A percentile compares a stretch with the other conserved stretches of the same genome.
These are phyloP conservation scores for Nyctibius bracteatus DNA, from an alignment of 2,113 vertebrate genomes.

Conservation along the genomic window DNA sequence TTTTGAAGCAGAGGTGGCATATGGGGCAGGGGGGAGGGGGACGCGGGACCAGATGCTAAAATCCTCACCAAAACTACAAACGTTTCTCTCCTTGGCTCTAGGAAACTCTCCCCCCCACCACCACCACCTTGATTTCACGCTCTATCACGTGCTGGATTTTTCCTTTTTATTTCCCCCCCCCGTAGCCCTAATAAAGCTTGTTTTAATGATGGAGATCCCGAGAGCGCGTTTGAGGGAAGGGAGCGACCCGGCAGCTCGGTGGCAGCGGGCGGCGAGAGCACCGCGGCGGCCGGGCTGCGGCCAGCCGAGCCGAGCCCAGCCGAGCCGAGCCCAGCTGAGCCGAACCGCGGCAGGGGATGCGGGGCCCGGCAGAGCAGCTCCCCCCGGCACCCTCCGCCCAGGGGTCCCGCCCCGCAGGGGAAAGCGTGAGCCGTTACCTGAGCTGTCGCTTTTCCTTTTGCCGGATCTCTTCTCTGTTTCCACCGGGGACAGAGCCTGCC, in stretches of 20 bases:
- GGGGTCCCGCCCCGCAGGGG: background rate
- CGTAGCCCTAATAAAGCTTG: background rate
- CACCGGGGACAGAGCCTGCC: conserved; percentile 89
- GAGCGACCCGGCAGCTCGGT: background rate
- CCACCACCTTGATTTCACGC: conserved; percentile 38
- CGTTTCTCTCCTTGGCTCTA: background rate
- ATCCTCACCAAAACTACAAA: background rate
- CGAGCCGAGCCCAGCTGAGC: background rate
- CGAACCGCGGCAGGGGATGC: background rate
- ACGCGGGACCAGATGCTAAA: background rate
- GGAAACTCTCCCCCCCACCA: background rate
- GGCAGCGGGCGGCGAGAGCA: background rate
- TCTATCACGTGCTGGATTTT: conserved; percentile 31
- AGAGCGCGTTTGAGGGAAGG: background rate
- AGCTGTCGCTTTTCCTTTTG: conserved; percentile 96
- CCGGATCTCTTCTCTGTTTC: conserved; percentile 90
- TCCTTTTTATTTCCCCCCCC: background rate
- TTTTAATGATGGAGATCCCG: background rate
- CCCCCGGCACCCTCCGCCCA: background rate
- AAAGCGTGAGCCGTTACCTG: conserved; percentile 79
- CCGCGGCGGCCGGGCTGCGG: background rate
- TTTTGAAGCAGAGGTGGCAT: background rate
- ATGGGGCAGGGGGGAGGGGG: background rate
- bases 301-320: background rate
- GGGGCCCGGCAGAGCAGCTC: background rate